Evolutionary conservation across 1,140 invertebrate genomes (phyloP).

Genomic region (Spodoptera frugiperda): DNA sequence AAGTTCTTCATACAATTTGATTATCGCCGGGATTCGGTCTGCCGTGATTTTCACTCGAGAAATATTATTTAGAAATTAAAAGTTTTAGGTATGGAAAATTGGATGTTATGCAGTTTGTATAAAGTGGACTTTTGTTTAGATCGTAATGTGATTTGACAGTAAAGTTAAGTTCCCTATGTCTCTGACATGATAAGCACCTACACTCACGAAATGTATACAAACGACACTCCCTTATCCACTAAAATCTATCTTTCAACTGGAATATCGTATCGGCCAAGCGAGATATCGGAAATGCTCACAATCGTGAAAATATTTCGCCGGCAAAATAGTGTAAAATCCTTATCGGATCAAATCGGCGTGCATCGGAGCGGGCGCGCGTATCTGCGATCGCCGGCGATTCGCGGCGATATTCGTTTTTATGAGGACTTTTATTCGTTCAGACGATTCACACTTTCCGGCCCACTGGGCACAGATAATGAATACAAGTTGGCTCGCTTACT

Average conservation of each 20-base stretch:
- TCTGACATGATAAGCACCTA: too few relatives aligned
- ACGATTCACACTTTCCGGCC: constrained; percentile 43
- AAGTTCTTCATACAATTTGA: constrained; percentile 49
- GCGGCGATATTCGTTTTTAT: constrained; percentile 43
- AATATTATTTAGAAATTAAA: constrained; percentile 13
- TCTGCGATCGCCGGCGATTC: constrained; percentile 41
- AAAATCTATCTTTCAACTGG: constrained; percentile 29
- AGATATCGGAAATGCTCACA: constrained; percentile 36
- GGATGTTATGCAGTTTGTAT: background rate
- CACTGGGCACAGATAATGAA: constrained; percentile 41
- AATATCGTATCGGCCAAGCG: constrained; percentile 23
- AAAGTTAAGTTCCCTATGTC: too few relatives aligned
- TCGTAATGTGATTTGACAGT: too few relatives aligned
- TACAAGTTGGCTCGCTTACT: constrained; percentile 36
- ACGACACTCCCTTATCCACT: background rate
- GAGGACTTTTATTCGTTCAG: constrained; percentile 37
- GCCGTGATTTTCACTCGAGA: constrained; percentile 21
- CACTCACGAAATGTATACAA: background rate
- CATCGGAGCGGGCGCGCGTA: constrained; percentile 29
- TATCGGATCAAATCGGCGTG: constrained; percentile 31
- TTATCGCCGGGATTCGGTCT: constrained; percentile 21
- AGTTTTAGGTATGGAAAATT: background rate
- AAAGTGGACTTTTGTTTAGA: background rate
- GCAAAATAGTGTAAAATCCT: constrained; percentile 45
- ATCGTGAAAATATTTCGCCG: constrained; percentile 35